Base-by-base conservation (phyloP, 2,113 vertebrate genomes). In the Scortum barcoo region DNA sequence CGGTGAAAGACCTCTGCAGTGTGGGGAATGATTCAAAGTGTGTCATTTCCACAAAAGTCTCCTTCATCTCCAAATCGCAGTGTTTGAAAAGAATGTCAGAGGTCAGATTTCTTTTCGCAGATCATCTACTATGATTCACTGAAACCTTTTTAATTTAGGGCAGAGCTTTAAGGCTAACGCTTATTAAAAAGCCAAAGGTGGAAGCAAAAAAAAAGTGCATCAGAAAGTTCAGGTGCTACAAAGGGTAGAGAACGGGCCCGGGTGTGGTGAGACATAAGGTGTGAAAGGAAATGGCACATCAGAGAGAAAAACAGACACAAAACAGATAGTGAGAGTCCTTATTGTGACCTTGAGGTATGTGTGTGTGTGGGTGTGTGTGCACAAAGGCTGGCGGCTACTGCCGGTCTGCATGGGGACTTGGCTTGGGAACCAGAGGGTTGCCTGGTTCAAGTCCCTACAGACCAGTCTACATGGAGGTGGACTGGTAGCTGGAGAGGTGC, bases 261-360 rank as follows among this genome's bases (percentile, higher is more conserved):
- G 68, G 69, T 71, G 61, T 7, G 24, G 73, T 7, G 51, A 85
- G 46, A n/a, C 12, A 42, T n/a, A 65, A 44, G 24, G 24, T 42
- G 38, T 72, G 51, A 63, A 28, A 53, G 40, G 57, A 86, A 72
- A 58, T 3, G 6, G 3, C 40, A 53, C 22, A 2, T 26, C 5
- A n/a, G 3, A 70, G 4, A 40, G 11, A 53, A 83, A 40, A 54
- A 67, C 50, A 24, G 57, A 72, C 44, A 56, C 46, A 83, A 40
- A 54, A 67, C 50, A 24, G 57, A 72, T 48, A 56, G 56, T 16
- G 9, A 61, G 26, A 57, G 67, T 80, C 80, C 76, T 92, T 86
- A 65, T 54, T 46, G 53, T 89, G 81, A 92, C 86, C 77, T 88
- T 86, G 53, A 68, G 62, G 60, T 69, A 44, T 19, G 13, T 51